Conservation (phyloP, 1,140 invertebrate genomes). For the Drosophila aff. region DNA sequence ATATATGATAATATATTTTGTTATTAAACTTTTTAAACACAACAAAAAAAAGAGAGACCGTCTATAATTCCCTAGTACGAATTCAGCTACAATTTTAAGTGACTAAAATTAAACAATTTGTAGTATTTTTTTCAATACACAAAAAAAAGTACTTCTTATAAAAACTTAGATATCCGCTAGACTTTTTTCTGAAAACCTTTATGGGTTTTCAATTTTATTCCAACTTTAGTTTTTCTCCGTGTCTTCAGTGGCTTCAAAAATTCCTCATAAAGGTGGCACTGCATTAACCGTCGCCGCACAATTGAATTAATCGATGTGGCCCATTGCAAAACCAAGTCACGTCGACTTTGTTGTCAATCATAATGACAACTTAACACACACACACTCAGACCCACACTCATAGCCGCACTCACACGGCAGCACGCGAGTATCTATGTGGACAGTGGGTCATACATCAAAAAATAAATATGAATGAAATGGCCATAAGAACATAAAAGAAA, state of each 20-base stretch:
- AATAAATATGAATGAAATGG: constrained; percentile 35
- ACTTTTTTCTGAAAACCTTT: background rate
- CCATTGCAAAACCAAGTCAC: constrained; percentile 50
- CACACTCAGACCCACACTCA: background rate
- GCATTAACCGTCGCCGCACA: constrained; percentile 37
- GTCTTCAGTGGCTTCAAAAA: constrained; percentile 1
- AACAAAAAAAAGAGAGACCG: too few relatives aligned
- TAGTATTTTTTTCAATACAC: background rate
- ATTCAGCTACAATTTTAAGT: too few relatives aligned
- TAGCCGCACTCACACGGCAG: background rate
- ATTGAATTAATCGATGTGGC: constrained; percentile 46
- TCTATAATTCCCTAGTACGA: too few relatives aligned
- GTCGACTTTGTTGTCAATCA: constrained; percentile 55
- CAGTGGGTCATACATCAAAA: constrained; percentile 49
- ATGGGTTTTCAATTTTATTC: background rate
- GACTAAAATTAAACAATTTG: too few relatives aligned
- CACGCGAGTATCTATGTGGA: constrained; percentile 32
- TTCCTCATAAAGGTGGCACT: constrained; percentile 29
- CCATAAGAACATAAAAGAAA: constrained; percentile 11
- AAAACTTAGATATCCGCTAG: background rate
- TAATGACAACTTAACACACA: constrained; percentile 55
- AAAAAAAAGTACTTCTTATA: background rate
- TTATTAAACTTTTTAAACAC: too few relatives aligned
- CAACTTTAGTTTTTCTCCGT: background rate
- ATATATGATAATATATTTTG: too few relatives aligned